Evolutionary conservation across 2,888 invertebrate genomes (phyloP).

Genomic region (Desoria tigrina): DNA sequence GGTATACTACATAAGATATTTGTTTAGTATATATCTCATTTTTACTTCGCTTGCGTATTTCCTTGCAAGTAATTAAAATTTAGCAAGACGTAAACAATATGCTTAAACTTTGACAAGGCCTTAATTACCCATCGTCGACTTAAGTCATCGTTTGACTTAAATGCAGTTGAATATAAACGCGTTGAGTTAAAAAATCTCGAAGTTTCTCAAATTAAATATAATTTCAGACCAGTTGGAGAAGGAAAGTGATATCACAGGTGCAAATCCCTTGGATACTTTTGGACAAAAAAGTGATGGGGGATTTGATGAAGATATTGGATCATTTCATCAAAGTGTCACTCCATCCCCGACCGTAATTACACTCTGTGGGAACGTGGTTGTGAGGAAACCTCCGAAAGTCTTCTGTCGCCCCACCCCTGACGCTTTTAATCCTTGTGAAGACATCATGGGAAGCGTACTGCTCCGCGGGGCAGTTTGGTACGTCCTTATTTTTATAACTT

Average conservation of each 20-base stretch:
- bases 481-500: conserved; percentile 8
- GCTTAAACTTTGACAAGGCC: no score
- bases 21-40: no score
- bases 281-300: conserved; percentile 17
- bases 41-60: no score
- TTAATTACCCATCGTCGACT: no score
- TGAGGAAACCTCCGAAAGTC: conserved; percentile 54
- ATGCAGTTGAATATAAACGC: background rate
- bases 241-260: conserved; percentile 29
- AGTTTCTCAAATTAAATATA: no score
- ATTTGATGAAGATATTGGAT: conserved; percentile 25
- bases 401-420: conserved; percentile 74
- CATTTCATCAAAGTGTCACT: conserved; percentile 39
- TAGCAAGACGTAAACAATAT: no score
- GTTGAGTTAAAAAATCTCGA: background rate
- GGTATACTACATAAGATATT: no score
- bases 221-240: conserved; percentile 26
- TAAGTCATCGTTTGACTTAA: no score
- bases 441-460: conserved; percentile 82
- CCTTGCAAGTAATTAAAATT: no score
- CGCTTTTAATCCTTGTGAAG: conserved; percentile 84
- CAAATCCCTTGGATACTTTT: conserved; percentile 25
- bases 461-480: conserved; percentile 79
- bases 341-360: conserved; percentile 37
- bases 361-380: conserved; percentile 42